These are phyloP conservation scores for Mola mola DNA, from an alignment of 2,113 vertebrate species.

Conservation along the genomic window DNA sequence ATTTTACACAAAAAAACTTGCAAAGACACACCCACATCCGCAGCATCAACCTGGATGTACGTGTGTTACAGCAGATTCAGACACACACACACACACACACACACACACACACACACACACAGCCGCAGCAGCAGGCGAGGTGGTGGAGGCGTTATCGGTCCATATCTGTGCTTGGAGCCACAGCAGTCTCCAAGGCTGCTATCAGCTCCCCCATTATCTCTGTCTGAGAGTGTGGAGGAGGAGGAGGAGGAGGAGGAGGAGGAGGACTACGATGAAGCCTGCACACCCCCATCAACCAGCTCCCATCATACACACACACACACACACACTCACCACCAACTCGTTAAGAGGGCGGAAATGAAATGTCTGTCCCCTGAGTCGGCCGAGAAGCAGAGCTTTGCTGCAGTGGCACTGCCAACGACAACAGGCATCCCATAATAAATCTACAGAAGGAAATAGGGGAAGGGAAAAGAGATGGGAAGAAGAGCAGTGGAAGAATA, in stretches of 20 bases:
- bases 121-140: slow-evolving; percentile 75
- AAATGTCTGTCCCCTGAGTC: slow-evolving; percentile 83
- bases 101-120: slow-evolving; percentile 15
- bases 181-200: slow-evolving; percentile 94
- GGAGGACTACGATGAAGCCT: slow-evolving; percentile 85
- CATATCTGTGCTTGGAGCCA: slow-evolving; percentile 91
- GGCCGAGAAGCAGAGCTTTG: slow-evolving; percentile 84
- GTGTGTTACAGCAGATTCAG: slow-evolving; percentile 5
- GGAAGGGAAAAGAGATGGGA: slow-evolving; percentile 9
- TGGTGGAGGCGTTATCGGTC: slow-evolving; percentile 92
- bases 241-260: slow-evolving; percentile 82
- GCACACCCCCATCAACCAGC: slow-evolving; percentile 37
- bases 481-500: slow-evolving; percentile 2
- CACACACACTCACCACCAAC: slow-evolving; percentile 67
- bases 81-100: slow-evolving; percentile 12
- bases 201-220: slow-evolving; percentile 98
- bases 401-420: slow-evolving; percentile 76
- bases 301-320: slow-evolving; percentile 49
- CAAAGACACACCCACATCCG: slow-evolving; percentile 19
- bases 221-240: slow-evolving; percentile 82
- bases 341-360: slow-evolving; percentile 94
- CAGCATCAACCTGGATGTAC: not conserved
- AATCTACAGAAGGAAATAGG: slow-evolving; percentile 22
- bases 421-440: slow-evolving; percentile 47
- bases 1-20: not conserved